Conservation (phyloP, 2,797 vertebrate species). For the Zenarchopterus dispar region DNA sequence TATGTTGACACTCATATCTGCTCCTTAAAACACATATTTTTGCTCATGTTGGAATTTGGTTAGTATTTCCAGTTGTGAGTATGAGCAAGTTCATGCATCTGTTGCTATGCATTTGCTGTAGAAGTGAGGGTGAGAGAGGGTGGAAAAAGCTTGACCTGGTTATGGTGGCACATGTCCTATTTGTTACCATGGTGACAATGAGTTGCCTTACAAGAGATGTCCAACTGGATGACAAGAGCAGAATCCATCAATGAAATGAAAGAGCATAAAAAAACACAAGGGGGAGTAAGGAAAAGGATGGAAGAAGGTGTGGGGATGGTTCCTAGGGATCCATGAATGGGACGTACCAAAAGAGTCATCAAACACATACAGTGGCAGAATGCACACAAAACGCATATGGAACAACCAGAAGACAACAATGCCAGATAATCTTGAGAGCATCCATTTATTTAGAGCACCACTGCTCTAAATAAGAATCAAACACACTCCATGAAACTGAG, state of each 20-base stretch:
- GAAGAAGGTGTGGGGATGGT: slow-evolving; percentile 1
- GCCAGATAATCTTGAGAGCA: slow-evolving; percentile 13
- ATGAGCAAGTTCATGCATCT: neutral
- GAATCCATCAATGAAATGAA: slow-evolving; percentile 63
- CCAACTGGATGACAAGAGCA: slow-evolving; percentile 64
- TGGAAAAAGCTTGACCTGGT: slow-evolving; percentile 53
- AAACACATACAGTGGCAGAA: slow-evolving; percentile 3
- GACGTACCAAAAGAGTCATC: slow-evolving; percentile 36
- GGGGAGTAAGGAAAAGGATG: slow-evolving; percentile 23
- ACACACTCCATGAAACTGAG: slow-evolving; percentile 19
- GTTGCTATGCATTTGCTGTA: neutral
- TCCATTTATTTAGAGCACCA: slow-evolving; percentile 5
- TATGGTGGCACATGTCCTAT: slow-evolving; percentile 45
- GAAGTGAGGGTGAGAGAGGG: slow-evolving; percentile 14
- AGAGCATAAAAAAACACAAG: slow-evolving; percentile 46
- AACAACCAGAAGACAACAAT: slow-evolving; percentile 1
- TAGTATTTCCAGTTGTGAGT: neutral
- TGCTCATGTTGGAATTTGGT: slow-evolving; percentile 1
- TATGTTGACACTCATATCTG: slow-evolving; percentile 37
- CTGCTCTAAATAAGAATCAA: too few relatives aligned
- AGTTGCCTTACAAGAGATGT: slow-evolving; percentile 66
- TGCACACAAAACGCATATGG: slow-evolving; percentile 7
- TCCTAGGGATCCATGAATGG: slow-evolving; percentile 32
- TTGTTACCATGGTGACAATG: slow-evolving; percentile 65
- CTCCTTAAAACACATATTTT: slow-evolving; percentile 23